These are phyloP conservation scores for Channa argus DNA, from an alignment of 2,113 vertebrate species.

Conservation along the genomic window DNA sequence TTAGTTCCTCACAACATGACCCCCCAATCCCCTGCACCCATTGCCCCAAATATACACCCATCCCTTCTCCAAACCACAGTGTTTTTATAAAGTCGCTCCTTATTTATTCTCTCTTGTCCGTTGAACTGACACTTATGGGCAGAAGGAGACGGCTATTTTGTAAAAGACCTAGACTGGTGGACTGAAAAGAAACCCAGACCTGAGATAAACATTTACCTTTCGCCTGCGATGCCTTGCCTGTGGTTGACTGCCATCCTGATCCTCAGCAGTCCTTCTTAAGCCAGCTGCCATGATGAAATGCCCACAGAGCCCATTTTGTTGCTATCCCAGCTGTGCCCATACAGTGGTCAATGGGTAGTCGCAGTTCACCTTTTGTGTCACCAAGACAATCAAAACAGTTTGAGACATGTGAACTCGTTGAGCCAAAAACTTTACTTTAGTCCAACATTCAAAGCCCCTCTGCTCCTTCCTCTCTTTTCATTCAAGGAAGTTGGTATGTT, in stretches of 20 bases:
- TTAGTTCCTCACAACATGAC: constrained; percentile 84
- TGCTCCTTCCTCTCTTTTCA: constrained; percentile 9
- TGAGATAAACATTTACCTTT: constrained; percentile 69
- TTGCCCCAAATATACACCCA: constrained; percentile 61
- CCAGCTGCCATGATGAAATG: constrained; percentile 43
- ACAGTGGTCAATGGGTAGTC: constrained; percentile 64
- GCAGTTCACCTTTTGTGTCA: constrained; percentile 69
- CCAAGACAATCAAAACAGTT: constrained; percentile 66
- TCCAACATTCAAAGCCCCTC: constrained; percentile 68
- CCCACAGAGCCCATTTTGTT: constrained; percentile 72
- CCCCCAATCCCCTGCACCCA: constrained; percentile 61
- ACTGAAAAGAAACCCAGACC: constrained; percentile 52
- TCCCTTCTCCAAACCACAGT: constrained; percentile 41
- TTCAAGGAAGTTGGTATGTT: too few species aligned
- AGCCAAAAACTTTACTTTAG: constrained; percentile 82
- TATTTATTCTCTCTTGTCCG: constrained; percentile 71
- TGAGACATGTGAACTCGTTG: constrained; percentile 76
- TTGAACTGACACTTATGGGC: constrained; percentile 41
- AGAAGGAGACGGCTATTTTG: constrained; percentile 56
- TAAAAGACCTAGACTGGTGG: constrained; percentile 54
- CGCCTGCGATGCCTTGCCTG: constrained; percentile 18
- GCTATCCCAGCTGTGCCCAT: constrained; percentile 65
- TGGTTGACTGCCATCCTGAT: constrained; percentile 26
- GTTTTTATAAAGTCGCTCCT: constrained; percentile 71
- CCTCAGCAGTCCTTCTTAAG: constrained; percentile 23